Evolutionary conservation across 2,888 invertebrate species (phyloP), one percentile per base, ranked within the genome.

Genomic region (Ypsolopha scabrella): DNA sequence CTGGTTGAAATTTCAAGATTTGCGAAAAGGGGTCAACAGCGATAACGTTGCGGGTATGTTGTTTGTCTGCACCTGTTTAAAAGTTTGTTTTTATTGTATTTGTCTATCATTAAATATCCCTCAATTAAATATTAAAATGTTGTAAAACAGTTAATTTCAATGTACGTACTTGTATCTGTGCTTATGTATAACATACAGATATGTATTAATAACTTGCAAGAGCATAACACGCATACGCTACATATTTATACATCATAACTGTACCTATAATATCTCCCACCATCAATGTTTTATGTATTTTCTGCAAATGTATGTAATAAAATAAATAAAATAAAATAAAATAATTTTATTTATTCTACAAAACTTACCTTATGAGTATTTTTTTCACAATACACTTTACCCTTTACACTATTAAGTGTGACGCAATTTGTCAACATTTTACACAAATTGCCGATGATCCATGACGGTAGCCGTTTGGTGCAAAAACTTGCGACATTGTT

Each of bases 1-100:
- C 58, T 58, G 63, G 66, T 69, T 66, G 72, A 72, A 68, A 70
- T 74, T 73, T 73, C 64, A 61, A 71, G 69, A 75, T 73, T 70
- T 64, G 55, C 54, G 38, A 49, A 51, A 53, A 50, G 49, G 49
- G 60, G 62, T 60, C 53, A 43, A 57, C 51, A 47, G 51, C 48
- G n/a, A n/a, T n/a, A 57, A 47, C 58, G 57, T 57, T 53, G 57
- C 50, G 38, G 44, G 4, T 34, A 34, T 33, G 13, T 8, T 37
- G 4, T 13, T 41, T 10, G 24, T 7, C 33, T 34, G n/a, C 41
- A 72, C 70, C 70, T 56, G 62, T 60, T 61, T 60, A 48, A 48
- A 48, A 46, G 36, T 11, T 37, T 9, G 6, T 7, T 36, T 48
- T 10, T n/a, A 43, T 39, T 39, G n/a, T 39, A n/a, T 39, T 39